A percentile compares a stretch with the other conserved stretches of the same genome.
Evolutionary conservation across 2,113 vertebrate genomes (phyloP).

Genomic region (Uria lomvia): DNA sequence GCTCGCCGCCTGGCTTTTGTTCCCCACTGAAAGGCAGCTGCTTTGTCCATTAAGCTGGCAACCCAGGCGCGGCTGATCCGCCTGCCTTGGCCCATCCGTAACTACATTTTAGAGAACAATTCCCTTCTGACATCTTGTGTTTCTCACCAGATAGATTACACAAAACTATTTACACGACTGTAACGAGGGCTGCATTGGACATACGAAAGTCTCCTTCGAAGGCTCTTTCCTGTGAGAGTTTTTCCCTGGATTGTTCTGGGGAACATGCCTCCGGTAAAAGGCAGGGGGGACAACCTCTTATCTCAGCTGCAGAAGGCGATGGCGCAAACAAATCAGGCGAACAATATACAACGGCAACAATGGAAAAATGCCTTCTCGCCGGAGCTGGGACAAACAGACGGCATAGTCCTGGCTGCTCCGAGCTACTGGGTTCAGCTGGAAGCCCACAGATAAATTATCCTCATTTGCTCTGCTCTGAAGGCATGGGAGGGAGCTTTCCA

Average conservation of each 20-base stretch:
- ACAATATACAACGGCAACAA: conserved; percentile 27
- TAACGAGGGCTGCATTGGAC: neutral
- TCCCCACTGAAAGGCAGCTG: conserved; percentile 14
- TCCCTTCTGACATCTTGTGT: neutral
- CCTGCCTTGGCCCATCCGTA: neutral
- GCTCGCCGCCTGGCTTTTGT: neutral
- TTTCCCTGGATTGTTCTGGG: conserved; percentile 58
- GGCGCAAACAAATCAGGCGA: conserved; percentile 9
- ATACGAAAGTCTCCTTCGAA: neutral
- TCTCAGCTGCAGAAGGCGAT: conserved; percentile 42
- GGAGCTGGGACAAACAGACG: neutral
- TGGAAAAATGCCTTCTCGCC: conserved; percentile 24
- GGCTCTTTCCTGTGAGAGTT: conserved; percentile 9
- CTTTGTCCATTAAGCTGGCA: conserved; percentile 33
- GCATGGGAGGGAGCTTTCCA: conserved; percentile 37
- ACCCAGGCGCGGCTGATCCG: neutral
- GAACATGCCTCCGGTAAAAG: conserved; percentile 9
- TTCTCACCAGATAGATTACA: neutral
- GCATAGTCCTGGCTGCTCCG: neutral
- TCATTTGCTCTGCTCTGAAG: conserved; percentile 23
- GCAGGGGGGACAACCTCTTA: conserved; percentile 41
- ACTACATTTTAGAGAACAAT: neutral
- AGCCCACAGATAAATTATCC: conserved; percentile 32
- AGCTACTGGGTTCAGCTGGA: conserved; percentile 16
- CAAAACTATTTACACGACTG: neutral